Conservation (phyloP, 1,140 invertebrate genomes). For the Hestina assimilis region DNA sequence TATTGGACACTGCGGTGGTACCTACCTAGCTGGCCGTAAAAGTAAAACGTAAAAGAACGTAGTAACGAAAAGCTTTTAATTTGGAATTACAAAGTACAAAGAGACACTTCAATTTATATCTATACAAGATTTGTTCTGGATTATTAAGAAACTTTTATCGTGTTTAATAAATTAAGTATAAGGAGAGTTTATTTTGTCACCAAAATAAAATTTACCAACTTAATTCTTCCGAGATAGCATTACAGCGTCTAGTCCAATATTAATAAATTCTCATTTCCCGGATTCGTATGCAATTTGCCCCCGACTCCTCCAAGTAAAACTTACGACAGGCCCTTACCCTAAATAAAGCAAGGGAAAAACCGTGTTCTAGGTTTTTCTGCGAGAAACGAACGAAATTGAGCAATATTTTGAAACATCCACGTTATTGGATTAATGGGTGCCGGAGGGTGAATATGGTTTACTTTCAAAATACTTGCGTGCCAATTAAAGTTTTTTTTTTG, state of each 20-base stretch:
- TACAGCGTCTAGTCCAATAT: constrained; percentile 60
- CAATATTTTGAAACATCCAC: constrained; percentile 51
- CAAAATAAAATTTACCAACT: constrained; percentile 40
- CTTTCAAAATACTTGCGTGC: not conserved
- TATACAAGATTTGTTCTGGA: no score
- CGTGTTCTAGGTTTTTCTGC: constrained; percentile 52
- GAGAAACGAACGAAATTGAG: constrained; percentile 55
- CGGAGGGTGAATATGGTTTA: not conserved
- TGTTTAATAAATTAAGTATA: no score
- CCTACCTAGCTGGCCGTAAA: no score
- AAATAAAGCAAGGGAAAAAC: constrained; percentile 56
- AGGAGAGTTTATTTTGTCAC: constrained; percentile 28
- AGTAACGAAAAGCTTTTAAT: no score
- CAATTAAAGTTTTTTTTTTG: not conserved
- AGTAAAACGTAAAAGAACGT: no score
- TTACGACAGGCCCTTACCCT: constrained; percentile 62
- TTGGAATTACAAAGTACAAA: no score
- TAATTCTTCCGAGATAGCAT: constrained; percentile 60
- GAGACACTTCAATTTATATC: no score
- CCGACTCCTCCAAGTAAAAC: constrained; percentile 56
- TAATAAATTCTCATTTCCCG: constrained; percentile 73
- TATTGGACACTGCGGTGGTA: no score
- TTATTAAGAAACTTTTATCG: no score
- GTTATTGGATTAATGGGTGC: constrained; percentile 46
- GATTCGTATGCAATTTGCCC: constrained; percentile 72